These are phyloP conservation scores for Podotricha telesiphe DNA, from an alignment of 2,888 invertebrate species.

Conservation along the genomic window DNA sequence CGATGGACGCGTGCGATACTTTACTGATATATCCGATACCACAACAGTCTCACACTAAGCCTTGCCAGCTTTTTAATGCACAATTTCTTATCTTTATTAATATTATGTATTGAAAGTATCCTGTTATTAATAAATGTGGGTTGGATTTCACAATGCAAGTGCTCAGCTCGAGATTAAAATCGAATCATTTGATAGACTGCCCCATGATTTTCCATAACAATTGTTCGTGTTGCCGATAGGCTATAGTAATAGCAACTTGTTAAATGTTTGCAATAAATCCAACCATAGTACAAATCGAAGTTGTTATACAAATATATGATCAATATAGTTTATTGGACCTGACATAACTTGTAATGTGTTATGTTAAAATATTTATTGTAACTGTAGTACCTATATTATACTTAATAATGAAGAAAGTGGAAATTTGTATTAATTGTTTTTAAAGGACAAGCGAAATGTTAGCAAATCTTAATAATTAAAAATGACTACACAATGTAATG, in stretches of 20 bases:
- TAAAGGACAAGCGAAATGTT: too few species aligned
- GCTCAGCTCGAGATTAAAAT: constrained; percentile 29
- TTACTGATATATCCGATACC: constrained; percentile 55
- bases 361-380: constrained; percentile 29
- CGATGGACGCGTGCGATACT: constrained; percentile 69
- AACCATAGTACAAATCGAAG: constrained; percentile 41
- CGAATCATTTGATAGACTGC: constrained; percentile 27
- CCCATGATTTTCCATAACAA: constrained; percentile 38
- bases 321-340: constrained; percentile 38
- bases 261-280: constrained; percentile 46
- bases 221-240: constrained; percentile 30
- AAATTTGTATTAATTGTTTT: too few species aligned
- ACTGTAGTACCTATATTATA: too few species aligned
- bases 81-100: constrained; percentile 17
- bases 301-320: constrained; percentile 40
- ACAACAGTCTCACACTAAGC: constrained; percentile 56
- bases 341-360: constrained; percentile 31
- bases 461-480: too few species aligned
- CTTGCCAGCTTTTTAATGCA: constrained; percentile 16
- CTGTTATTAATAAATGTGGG: constrained; percentile 16
- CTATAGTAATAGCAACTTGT: constrained; percentile 40
- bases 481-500: too few species aligned
- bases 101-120: neutral
- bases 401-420: constrained; percentile 5
- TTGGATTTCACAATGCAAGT: constrained; percentile 22